These are phyloP conservation scores for Sinohyriopsis cumingii DNA, from an alignment of 2,888 invertebrate genomes.

Conservation along the genomic window DNA sequence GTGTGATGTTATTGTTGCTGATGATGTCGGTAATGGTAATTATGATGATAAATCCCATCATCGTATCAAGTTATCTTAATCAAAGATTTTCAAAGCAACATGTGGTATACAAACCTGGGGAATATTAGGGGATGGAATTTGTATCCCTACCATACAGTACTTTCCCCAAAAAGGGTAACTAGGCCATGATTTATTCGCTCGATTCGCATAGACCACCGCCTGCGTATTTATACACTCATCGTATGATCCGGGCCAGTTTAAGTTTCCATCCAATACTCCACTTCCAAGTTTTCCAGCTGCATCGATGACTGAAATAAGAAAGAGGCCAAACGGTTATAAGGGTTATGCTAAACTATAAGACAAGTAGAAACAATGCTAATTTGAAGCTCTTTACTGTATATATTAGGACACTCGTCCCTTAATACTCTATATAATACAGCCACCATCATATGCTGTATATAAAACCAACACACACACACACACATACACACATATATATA, in stretches of 20 bases:
- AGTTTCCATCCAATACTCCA: conserved; percentile 23
- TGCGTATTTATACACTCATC: conserved; percentile 27
- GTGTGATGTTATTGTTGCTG: too few species aligned
- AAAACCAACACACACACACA: too few species aligned
- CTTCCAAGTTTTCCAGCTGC: conserved; percentile 34
- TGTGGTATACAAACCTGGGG: conserved; percentile 8
- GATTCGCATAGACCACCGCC: conserved; percentile 1
- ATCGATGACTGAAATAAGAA: conserved; percentile 33
- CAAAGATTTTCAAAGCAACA: not conserved
- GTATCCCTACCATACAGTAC: conserved; percentile 23
- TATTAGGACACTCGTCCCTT: not conserved
- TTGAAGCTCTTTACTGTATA: too few species aligned
- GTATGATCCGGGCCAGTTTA: conserved; percentile 34
- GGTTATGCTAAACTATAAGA: too few species aligned
- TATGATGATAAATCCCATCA: too few species aligned
- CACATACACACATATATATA: too few species aligned
- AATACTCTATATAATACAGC: too few species aligned
- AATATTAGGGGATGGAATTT: conserved; percentile 6
- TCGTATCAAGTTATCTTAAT: too few species aligned
- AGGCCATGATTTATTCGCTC: not conserved
- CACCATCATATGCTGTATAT: too few species aligned
- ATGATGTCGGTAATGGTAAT: too few species aligned
- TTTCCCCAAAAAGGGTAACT: conserved; percentile 11
- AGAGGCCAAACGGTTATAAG: not conserved
- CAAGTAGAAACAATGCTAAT: too few species aligned